These are phyloP conservation scores for Sphaerophoria taeniata DNA, from an alignment of 2,888 invertebrate genomes.

Conservation along the genomic window DNA sequence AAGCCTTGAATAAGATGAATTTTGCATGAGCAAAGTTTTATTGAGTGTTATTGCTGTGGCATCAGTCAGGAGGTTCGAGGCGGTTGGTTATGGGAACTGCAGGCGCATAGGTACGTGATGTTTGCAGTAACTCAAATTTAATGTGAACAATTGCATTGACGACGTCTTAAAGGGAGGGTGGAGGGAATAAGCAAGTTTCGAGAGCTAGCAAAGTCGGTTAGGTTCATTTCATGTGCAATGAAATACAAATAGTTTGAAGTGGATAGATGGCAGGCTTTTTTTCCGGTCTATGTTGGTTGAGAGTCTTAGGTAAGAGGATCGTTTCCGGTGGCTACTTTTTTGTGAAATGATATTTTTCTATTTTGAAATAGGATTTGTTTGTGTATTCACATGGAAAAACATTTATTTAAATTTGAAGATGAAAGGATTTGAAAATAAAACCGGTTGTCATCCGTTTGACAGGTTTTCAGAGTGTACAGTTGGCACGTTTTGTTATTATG, in stretches of 20 bases:
- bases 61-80: neutral
- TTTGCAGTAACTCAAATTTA: conserved; percentile 39
- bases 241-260: conserved; percentile 25
- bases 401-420: neutral
- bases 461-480: neutral
- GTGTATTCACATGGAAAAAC: neutral
- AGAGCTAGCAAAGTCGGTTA: conserved; percentile 27
- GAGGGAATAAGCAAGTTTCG: neutral
- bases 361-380: neutral
- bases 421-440: neutral
- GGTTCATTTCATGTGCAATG: conserved; percentile 39
- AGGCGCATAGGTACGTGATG: conserved; percentile 48
- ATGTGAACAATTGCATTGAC: conserved; percentile 45
- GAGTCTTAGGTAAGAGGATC: conserved; percentile 9
- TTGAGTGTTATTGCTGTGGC: conserved; percentile 22
- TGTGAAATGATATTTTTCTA: neutral
- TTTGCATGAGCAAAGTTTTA: conserved; percentile 47
- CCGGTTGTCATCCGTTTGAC: too few species aligned
- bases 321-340: neutral
- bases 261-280: conserved; percentile 15
- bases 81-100: neutral
- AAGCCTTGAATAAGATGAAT: conserved; percentile 62
- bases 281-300: conserved; percentile 21
- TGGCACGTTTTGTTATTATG: neutral
- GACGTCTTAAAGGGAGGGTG: neutral